Percentiles rank a stretch among this genome's conserved stretches.
Conservation (phyloP, 2,888 invertebrate species). For the Nymphalis polychloros region DNA sequence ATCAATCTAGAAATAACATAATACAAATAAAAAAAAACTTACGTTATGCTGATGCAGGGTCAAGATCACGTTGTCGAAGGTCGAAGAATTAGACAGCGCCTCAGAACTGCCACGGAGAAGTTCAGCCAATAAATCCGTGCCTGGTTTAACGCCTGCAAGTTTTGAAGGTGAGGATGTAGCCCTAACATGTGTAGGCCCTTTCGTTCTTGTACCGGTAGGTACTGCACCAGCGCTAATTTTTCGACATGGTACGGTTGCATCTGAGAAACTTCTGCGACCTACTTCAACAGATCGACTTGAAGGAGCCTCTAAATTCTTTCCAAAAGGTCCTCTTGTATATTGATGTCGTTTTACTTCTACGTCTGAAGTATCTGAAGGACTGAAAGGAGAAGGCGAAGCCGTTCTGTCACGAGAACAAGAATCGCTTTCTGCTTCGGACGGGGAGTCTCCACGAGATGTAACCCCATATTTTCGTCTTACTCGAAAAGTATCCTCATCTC, state of each 20-base stretch:
- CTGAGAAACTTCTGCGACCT: conserved; percentile 73
- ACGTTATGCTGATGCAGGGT: conserved; percentile 78
- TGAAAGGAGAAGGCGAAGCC: conserved; percentile 83
- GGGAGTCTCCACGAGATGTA: conserved; percentile 83
- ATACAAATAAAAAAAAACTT: conserved; percentile 57
- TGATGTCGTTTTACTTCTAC: conserved; percentile 77
- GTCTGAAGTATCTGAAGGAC: conserved; percentile 83
- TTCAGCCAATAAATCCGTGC: conserved; percentile 86
- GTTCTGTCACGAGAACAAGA: conserved; percentile 81
- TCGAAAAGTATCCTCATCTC: conserved; percentile 82
- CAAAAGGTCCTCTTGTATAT: conserved; percentile 85
- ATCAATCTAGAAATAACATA: background rate
- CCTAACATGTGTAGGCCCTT: conserved; percentile 85
- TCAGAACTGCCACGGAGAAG: conserved; percentile 90
- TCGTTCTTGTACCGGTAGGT: conserved; percentile 63
- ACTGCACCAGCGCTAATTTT: conserved; percentile 83
- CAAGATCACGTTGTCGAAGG: conserved; percentile 77
- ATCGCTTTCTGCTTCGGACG: conserved; percentile 88
- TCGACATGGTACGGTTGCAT: conserved; percentile 79
- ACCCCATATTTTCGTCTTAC: conserved; percentile 67
- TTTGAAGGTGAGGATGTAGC: conserved; percentile 91
- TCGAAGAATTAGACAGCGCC: conserved; percentile 83
- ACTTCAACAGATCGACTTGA: conserved; percentile 81
- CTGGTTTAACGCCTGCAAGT: conserved; percentile 83
- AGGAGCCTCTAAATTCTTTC: conserved; percentile 71